Evolutionary conservation across 2,113 vertebrate genomes (phyloP).

Genomic region (Anhinga anhinga): DNA sequence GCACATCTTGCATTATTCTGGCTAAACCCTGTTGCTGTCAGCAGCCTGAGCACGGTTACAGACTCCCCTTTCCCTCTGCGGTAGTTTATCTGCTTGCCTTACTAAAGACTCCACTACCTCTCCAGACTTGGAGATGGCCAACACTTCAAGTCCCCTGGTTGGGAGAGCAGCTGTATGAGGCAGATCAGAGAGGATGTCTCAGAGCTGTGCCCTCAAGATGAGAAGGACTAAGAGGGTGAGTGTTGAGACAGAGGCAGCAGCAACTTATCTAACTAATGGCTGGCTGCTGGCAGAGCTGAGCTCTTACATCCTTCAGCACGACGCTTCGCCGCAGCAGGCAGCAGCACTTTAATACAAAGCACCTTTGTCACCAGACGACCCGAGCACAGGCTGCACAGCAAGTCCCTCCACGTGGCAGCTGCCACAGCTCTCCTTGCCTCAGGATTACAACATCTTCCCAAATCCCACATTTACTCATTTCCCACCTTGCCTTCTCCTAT

Average conservation of each 20-base stretch:
- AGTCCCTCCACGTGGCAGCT: neutral
- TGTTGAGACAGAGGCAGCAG: neutral
- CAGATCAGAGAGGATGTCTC: neutral
- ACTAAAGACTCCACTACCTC: neutral
- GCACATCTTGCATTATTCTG: neutral
- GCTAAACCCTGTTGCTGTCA: neutral
- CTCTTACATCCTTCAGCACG: neutral
- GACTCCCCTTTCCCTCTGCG: neutral
- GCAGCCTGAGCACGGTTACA: neutral
- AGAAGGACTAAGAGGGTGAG: neutral
- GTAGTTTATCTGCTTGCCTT: neutral
- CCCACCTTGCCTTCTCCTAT: neutral
- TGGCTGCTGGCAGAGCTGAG: neutral
- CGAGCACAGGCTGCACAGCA: neutral
- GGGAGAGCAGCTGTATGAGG: neutral
- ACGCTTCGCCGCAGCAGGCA: neutral
- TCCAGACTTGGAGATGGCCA: neutral
- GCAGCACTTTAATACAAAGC: neutral
- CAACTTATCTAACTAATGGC: neutral
- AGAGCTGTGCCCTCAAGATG: rapidly evolving
- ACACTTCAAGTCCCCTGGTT: rapidly evolving
- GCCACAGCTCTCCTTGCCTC: neutral
- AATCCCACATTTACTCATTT: neutral
- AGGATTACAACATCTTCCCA: neutral
- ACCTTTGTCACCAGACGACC: neutral